phyloP scores from a whole-genome alignment of 2,797 vertebrate genomes.

The Gymnothorax javanicus region DNA sequence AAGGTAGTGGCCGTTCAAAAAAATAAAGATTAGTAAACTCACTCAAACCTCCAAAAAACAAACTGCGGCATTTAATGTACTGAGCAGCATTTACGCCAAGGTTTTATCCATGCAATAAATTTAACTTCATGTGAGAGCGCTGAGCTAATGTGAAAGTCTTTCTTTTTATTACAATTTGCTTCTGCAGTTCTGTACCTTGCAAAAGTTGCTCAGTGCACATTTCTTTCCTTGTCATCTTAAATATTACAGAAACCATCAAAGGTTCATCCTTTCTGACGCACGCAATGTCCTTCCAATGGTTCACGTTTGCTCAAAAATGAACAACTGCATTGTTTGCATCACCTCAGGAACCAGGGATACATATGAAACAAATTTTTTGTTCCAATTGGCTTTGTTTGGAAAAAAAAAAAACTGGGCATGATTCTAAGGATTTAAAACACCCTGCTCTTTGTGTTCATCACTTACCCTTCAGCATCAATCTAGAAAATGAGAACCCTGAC shows the following conservation, averaged over 20 bases:
- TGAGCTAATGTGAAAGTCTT: too few relatives aligned
- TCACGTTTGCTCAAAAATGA: neutral
- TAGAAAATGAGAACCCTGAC: slow-evolving; percentile 8
- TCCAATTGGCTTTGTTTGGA: neutral
- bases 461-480: neutral
- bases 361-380: neutral
- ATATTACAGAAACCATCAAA: neutral
- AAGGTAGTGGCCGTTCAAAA: neutral
- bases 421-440: slow-evolving; percentile 3
- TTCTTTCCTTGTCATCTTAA: too few relatives aligned
- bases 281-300: neutral
- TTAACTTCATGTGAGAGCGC: too few relatives aligned
- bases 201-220: too few relatives aligned
- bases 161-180: too few relatives aligned
- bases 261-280: neutral
- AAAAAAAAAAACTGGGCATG: neutral
- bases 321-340: neutral
- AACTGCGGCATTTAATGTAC: too few relatives aligned
- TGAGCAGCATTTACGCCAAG: too few relatives aligned
- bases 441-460: neutral
- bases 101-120: too few relatives aligned
- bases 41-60: too few relatives aligned
- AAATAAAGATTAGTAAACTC: too few relatives aligned
- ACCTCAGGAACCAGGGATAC: neutral
- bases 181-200: too few relatives aligned